A percentile compares a stretch with the other conserved stretches of the same genome.
Evolutionary conservation across 2,888 invertebrate genomes (phyloP).

Genomic region (Sepioteuthis lessoniana): DNA sequence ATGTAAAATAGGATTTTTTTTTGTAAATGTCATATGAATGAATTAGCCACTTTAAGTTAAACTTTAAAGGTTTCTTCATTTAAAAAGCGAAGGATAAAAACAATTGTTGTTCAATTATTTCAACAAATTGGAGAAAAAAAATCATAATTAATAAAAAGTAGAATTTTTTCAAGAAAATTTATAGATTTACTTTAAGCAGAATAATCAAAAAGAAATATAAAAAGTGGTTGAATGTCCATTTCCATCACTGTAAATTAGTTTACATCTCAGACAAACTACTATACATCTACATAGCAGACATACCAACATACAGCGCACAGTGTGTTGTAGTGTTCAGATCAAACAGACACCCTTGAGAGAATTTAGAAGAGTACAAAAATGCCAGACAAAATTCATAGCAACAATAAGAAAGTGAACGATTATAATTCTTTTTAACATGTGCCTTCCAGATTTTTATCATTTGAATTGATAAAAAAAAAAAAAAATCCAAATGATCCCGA

Average conservation of each 20-base stretch:
- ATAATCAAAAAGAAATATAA: background rate
- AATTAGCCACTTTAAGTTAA: too few relatives aligned
- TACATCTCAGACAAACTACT: background rate
- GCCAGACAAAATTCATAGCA: slow-evolving; percentile 33
- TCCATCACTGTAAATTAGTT: background rate
- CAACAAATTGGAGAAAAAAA: too few relatives aligned
- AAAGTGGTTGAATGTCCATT: background rate
- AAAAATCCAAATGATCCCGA: background rate
- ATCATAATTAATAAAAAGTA: too few relatives aligned
- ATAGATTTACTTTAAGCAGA: too few relatives aligned
- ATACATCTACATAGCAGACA: background rate
- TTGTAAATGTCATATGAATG: too few relatives aligned
- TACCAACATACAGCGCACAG: background rate
- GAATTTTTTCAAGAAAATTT: too few relatives aligned
- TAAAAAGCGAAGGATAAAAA: too few relatives aligned
- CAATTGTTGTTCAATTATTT: too few relatives aligned
- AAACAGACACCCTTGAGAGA: background rate
- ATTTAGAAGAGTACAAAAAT: slow-evolving; percentile 33
- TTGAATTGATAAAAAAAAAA: background rate
- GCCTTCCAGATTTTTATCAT: too few relatives aligned
- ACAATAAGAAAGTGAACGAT: background rate
- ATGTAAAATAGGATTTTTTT: too few relatives aligned
- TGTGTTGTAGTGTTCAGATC: background rate
- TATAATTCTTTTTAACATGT: background rate
- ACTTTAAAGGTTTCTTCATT: too few relatives aligned